Evolutionary conservation across 64 coral and sea anemone species (phyloP).

Genomic region (Montipora capricornis): DNA sequence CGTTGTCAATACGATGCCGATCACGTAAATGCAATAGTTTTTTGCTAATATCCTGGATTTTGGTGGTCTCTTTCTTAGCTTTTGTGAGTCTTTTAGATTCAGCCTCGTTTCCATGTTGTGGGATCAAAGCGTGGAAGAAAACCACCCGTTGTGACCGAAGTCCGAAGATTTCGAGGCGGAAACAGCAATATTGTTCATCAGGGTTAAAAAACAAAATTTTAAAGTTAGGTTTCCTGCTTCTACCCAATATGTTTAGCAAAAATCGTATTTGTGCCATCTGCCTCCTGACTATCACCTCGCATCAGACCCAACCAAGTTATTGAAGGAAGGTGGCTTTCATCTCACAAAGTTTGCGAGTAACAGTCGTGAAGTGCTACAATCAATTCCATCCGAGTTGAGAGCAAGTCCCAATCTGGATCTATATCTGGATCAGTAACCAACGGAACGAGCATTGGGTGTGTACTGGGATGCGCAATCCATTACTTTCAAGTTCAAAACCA

Average conservation of each 20-base stretch:
- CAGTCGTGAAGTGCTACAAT: slow-evolving; percentile 16
- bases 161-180: slow-evolving; percentile 44
- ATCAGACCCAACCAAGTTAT: neutral
- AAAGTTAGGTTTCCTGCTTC: slow-evolving; percentile 50
- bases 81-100: neutral
- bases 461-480: slow-evolving; percentile 51
- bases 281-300: slow-evolving; percentile 16
- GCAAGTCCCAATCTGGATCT: slow-evolving; percentile 27
- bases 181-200: slow-evolving; percentile 65
- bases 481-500: slow-evolving; percentile 34
- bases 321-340: slow-evolving; percentile 42
- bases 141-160: neutral
- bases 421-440: slow-evolving; percentile 48
- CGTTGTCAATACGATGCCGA: too few relatives aligned
- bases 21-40: neutral
- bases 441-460: slow-evolving; percentile 53
- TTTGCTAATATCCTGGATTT: neutral
- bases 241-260: slow-evolving; percentile 67
- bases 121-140: neutral
- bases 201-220: slow-evolving; percentile 37
- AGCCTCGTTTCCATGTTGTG: neutral
- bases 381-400: slow-evolving; percentile 19
- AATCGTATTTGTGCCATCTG: slow-evolving; percentile 36
- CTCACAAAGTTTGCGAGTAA: slow-evolving; percentile 74
- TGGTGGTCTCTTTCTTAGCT: neutral